phyloP scores from a whole-genome alignment of 2,113 vertebrate species.

The Indri indri region DNA sequence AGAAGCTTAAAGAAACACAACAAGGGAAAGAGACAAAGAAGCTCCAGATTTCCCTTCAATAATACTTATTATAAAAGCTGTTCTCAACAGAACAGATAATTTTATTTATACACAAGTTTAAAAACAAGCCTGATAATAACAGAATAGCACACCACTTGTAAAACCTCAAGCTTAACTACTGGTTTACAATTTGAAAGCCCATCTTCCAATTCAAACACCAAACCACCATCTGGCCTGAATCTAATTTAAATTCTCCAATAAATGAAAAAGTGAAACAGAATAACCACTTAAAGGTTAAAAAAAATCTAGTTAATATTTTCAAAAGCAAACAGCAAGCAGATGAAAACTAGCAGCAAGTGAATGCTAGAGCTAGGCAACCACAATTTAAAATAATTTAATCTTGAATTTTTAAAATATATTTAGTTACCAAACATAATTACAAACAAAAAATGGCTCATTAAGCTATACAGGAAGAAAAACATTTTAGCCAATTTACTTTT shows the following conservation, averaged over 20 bases:
- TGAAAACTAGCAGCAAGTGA: conserved; percentile 32
- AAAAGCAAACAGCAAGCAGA: conserved; percentile 46
- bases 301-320: conserved; percentile 46
- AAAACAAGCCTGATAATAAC: background rate
- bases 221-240: conserved; percentile 17
- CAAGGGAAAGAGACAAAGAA: conserved; percentile 13
- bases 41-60: background rate
- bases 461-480: conserved; percentile 11
- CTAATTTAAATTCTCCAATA: conserved; percentile 42
- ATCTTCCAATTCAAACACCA: conserved; percentile 49
- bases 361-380: background rate
- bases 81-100: background rate
- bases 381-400: conserved; percentile 56
- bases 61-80: conserved; percentile 26
- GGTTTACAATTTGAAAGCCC: conserved; percentile 39
- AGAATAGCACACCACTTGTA: conserved; percentile 1
- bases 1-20: conserved; percentile 27
- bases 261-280: background rate
- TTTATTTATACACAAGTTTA: conserved; percentile 1
- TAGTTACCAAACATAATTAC: conserved; percentile 32
- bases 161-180: conserved; percentile 40
- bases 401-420: conserved; percentile 20
- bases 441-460: conserved; percentile 29
- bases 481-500: conserved; percentile 23
- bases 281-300: background rate